Evolutionary conservation across 2,113 vertebrate genomes (phyloP), one percentile per base, ranked within the genome.

Genomic region (Varanus salvator): DNA sequence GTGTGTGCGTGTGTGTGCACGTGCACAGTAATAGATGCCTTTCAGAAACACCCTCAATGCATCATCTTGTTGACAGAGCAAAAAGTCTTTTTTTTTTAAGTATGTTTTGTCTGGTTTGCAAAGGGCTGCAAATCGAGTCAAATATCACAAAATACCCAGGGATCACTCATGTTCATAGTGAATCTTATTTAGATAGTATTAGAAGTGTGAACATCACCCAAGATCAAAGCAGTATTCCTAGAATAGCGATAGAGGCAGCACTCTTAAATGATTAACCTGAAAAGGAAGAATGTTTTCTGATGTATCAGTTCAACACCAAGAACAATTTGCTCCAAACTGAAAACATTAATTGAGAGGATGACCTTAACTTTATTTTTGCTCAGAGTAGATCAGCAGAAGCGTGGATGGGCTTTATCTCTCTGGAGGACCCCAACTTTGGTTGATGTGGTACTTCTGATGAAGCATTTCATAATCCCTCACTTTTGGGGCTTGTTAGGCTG

Each of bases 401-500:
- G 60, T 90, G 72, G 88, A 87, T 4, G 31, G 90, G 89, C 80
- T 48, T 38, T 27, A 8, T 29, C 90, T 95, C 95, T 96, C 94
- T 27, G 31, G 95, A 94, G 93, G 66, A 80, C 80, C 84, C 91
- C 60, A 86, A 69, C 90, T 93, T 94, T 34, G 72, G 93, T 77
- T 52, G 60, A 92, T 93, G 81, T n/a, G 85, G 89, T 84, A 50
- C 84, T 94, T 89, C 31, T 76, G 60, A 92, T 68, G 90, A 92
- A 81, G 23, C 68, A 85, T 92, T 92, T 80, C 11, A 14, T 95
- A 92, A 64, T 92, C 87, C 72, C 83, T 90, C 80, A 93, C 95
- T 95, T 90, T 85, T 92, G 96, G 94, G 96, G 93, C 94, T 96
- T 96, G 95, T 94, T 95, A 95, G 95, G 93, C 85, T 84, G 86